Conservation (phyloP, 92 coral and sea anemone species). For the Anthopleura xanthogrammica region DNA sequence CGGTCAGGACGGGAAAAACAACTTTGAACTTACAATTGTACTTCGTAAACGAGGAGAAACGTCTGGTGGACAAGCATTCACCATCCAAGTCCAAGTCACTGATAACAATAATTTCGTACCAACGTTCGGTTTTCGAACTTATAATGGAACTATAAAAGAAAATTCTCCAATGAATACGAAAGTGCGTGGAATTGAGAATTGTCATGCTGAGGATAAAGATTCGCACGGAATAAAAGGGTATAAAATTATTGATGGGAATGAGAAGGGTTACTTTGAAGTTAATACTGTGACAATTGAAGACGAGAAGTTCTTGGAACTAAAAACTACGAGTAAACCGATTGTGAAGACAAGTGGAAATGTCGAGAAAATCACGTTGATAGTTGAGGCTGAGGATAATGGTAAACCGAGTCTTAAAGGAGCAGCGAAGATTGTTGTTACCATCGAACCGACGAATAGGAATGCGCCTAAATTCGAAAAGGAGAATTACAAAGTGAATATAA, state of each 20-base stretch:
- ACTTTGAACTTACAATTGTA: slow-evolving; percentile 61
- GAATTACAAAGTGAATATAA: slow-evolving; percentile 44
- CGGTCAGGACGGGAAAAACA: slow-evolving; percentile 47
- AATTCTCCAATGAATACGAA: slow-evolving; percentile 42
- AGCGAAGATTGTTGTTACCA: slow-evolving; percentile 40
- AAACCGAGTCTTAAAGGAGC: slow-evolving; percentile 44
- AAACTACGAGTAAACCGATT: slow-evolving; percentile 59
- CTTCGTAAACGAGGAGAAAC: slow-evolving; percentile 30
- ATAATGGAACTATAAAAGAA: slow-evolving; percentile 69
- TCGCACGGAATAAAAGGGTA: slow-evolving; percentile 48
- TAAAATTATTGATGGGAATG: slow-evolving; percentile 70
- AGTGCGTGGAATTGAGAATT: slow-evolving; percentile 72
- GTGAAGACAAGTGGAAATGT: slow-evolving; percentile 20
- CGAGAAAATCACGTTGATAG: slow-evolving; percentile 43
- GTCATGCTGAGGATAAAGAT: slow-evolving; percentile 76
- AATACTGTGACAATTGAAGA: slow-evolving; percentile 35
- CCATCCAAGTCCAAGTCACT: slow-evolving; percentile 54
- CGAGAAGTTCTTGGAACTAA: slow-evolving; percentile 54
- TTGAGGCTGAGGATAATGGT: slow-evolving; percentile 69
- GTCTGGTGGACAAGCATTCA: slow-evolving; percentile 56
- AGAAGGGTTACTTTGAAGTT: slow-evolving; percentile 62
- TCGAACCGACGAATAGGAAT: slow-evolving; percentile 50
- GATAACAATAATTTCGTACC: slow-evolving; percentile 69
- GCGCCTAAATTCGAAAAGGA: slow-evolving; percentile 53
- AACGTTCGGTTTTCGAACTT: slow-evolving; percentile 48